Conservation (phyloP, 1,140 invertebrate species). For the Drosophila tropicalis region DNA sequence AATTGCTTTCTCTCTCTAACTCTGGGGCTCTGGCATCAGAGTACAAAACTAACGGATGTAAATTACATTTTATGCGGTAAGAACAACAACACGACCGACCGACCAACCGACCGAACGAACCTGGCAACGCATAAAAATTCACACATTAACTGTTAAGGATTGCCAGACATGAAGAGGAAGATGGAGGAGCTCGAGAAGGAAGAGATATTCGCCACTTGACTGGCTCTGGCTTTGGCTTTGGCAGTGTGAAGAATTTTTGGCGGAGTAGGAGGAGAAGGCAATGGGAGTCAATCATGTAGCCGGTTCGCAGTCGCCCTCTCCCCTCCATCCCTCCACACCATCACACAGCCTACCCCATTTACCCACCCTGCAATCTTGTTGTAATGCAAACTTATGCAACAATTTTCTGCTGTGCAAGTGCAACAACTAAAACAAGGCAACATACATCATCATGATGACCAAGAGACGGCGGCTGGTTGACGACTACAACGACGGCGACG, state of each 20-base stretch:
- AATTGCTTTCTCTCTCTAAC: constrained; percentile 44
- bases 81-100: constrained; percentile 63
- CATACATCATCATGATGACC: constrained; percentile 52
- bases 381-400: constrained; percentile 76
- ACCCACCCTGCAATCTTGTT: constrained; percentile 33
- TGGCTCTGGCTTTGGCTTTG: constrained; percentile 7
- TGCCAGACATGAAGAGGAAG: constrained; percentile 12
- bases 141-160: constrained; percentile 82
- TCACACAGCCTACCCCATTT: background rate
- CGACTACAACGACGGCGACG: constrained; percentile 33
- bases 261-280: constrained; percentile 44
- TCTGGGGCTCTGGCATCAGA: background rate
- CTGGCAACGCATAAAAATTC: constrained; percentile 82
- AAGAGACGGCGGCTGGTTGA: constrained; percentile 13
- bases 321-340: too few species aligned
- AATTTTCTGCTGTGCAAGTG: constrained; percentile 74
- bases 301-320: constrained; percentile 41
- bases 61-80: constrained; percentile 80
- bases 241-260: constrained; percentile 38
- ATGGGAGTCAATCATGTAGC: constrained; percentile 74
- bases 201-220: constrained; percentile 37
- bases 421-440: constrained; percentile 75
- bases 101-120: constrained; percentile 20
- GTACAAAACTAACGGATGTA: constrained; percentile 73
- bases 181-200: constrained; percentile 7